Percentiles rank a stretch among this genome's conserved stretches.
These are phyloP conservation scores for Scolopax bukidnonensis DNA, from an alignment of 2,797 vertebrate genomes.

Conservation along the genomic window DNA sequence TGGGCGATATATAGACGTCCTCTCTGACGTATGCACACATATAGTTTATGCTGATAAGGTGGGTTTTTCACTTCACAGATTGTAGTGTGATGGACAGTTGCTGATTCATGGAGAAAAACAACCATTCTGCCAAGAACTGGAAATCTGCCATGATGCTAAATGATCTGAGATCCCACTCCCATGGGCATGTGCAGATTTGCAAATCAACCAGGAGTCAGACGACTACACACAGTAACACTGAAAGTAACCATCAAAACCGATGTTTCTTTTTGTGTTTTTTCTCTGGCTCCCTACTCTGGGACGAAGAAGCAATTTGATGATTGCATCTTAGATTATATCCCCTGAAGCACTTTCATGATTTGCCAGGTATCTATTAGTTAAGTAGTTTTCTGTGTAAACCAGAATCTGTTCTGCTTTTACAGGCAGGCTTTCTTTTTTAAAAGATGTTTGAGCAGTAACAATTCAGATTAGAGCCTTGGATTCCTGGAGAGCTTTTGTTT, in stretches of 20 bases:
- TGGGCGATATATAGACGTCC: background rate
- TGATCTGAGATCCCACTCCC: constrained; percentile 43
- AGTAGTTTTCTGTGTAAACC: background rate
- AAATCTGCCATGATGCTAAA: constrained; percentile 40
- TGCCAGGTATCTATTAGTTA: constrained; percentile 3
- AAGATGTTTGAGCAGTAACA: background rate
- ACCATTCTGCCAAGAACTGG: constrained; percentile 41
- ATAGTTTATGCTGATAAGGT: background rate
- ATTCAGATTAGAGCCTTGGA: background rate
- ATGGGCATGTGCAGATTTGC: constrained; percentile 5
- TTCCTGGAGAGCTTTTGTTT: constrained; percentile 37
- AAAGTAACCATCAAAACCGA: background rate
- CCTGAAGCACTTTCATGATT: background rate
- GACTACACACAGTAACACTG: background rate
- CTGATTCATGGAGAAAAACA: constrained; percentile 58
- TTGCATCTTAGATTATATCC: background rate
- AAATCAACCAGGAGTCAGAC: constrained; percentile 12
- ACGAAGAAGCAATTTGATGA: background rate
- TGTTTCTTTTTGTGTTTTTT: background rate
- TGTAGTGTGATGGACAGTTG: constrained; percentile 54
- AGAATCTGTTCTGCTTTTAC: background rate
- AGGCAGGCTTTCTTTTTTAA: background rate
- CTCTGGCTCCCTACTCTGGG: background rate
- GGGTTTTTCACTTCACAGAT: constrained; percentile 30
- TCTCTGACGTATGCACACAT: background rate